These are phyloP conservation scores for Iselma pallidipennis DNA, from an alignment of 2,888 invertebrate genomes.

Conservation along the genomic window DNA sequence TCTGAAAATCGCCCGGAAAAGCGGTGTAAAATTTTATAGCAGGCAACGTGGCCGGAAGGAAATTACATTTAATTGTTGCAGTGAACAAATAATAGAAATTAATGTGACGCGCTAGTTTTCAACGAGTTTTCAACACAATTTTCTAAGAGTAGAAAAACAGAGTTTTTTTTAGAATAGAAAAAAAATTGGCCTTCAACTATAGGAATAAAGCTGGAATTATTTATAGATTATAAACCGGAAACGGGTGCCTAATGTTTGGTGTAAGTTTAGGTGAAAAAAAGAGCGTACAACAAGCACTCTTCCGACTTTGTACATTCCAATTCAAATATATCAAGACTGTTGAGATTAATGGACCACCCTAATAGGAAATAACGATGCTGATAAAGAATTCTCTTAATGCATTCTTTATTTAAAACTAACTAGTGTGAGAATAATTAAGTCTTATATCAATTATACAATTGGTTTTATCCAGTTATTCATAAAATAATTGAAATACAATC, in stretches of 20 bases:
- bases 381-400: background rate
- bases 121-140: no score
- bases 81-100: background rate
- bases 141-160: background rate
- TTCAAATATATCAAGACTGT: no score
- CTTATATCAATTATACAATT: background rate
- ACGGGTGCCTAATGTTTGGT: conserved; percentile 12
- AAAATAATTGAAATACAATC: no score
- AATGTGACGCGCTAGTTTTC: no score
- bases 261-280: conserved; percentile 11
- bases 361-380: background rate
- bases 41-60: conserved; percentile 22
- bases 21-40: conserved; percentile 20
- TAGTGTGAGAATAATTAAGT: background rate
- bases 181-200: background rate
- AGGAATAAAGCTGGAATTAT: conserved; percentile 9
- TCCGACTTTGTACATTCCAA: background rate
- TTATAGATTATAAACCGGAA: conserved; percentile 24
- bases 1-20: conserved; percentile 12
- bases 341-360: conserved; percentile 2
- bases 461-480: background rate
- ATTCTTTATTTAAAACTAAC: background rate
- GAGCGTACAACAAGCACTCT: conserved; percentile 1
- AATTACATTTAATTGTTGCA: conserved; percentile 7
- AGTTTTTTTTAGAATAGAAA: background rate